Evolutionary conservation across 2,113 vertebrate genomes (phyloP), one percentile per base, ranked within the genome.

Genomic region (Toxostoma redivivum): DNA sequence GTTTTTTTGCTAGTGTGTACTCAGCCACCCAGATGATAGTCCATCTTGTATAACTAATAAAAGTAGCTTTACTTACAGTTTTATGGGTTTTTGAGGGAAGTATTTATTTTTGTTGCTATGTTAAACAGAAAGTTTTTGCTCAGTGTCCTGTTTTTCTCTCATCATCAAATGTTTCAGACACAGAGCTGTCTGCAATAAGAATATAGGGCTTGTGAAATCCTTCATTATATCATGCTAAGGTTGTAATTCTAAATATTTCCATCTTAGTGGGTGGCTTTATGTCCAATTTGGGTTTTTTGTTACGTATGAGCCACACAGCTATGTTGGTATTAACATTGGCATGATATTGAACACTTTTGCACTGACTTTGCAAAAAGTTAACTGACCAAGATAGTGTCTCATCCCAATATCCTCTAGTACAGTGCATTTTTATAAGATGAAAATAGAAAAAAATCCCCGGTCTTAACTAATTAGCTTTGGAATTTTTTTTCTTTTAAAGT

Each of bases 211-310:
- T 94, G 70, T 92, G 58, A 94, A 96, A 88, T 94, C 62, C 58
- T 94, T 93, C 37, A 1, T 88, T 96, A 69, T 20, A 67, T 50
- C 37, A 9, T 81, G 38, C 20, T 82, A 70, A 72, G 33, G n/a
- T 56, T 89, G 51, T 92, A 89, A 66, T 91, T 82, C 33, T 88
- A 80, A 90, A 73, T 86, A 81, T 88, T 96, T 95, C 79, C 69
- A 81, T 53, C 79, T 84, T 51, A 21, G 62, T 95, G 88, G 76
- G 71, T 94, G 90, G 85, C 38, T 95, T 86, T 81, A 83, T 95
- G 67, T 86, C 23, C 22, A 25, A 2, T 56, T 92, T 87, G 12
- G 33, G 12, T 18, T 60, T 77, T 77, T 72, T 64, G 9, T 87
- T 70, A 47, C 54, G 60, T 70, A 18, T 7, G 13, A 84, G 30